Base-by-base conservation (phyloP, 2,888 invertebrate genomes). In the Hanleya hanleyi region DNA sequence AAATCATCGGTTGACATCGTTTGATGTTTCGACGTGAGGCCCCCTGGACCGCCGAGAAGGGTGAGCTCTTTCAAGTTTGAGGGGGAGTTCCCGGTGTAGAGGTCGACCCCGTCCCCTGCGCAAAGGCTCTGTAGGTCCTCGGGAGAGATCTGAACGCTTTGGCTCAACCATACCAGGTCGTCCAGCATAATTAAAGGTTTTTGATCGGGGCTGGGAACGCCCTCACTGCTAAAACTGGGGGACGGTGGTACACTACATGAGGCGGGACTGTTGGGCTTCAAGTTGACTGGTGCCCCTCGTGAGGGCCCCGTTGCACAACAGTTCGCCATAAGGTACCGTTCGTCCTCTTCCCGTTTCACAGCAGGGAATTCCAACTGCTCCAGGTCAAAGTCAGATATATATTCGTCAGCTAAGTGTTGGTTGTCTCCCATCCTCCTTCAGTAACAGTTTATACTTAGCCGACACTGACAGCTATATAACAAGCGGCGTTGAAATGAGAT, bases 301-400 rank as follows among this genome's bases (percentile, higher is more conserved):
- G 41, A n/a, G 26, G 49, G 36, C 33, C 22, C 29, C 29, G 62
- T 62, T 12, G 37, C 35, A 5, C 57, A 69, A 61, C 61, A 69
- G 37, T 51, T 57, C 36, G 69, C 35, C 47, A 67, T 67, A 29
- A 57, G 78, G 33, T 67, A 70, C 15, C 66, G 73, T 61, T 84
- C 81, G 66, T 79, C 72, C 73, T 86, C 83, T 71, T 81, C 78
- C 71, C 68, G 77, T 69, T 82, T 81, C 35, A 78, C 79, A 33
- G 77, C 65, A 37, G 83, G 82, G 70, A 82, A 76, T 61, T 85
- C 86, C 69, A 86, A 82, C 77, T 85, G 84, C 67, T 84, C 84
- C 32, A 87, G 81, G 71, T 87, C 86, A 73, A 87, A 87, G 33
- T 85, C 84, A 64, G 81, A 83, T 69, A 87, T 86, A 73, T 85